Evolutionary conservation across 2,797 vertebrate species (phyloP).

Genomic region (Fistularia commersonii): DNA sequence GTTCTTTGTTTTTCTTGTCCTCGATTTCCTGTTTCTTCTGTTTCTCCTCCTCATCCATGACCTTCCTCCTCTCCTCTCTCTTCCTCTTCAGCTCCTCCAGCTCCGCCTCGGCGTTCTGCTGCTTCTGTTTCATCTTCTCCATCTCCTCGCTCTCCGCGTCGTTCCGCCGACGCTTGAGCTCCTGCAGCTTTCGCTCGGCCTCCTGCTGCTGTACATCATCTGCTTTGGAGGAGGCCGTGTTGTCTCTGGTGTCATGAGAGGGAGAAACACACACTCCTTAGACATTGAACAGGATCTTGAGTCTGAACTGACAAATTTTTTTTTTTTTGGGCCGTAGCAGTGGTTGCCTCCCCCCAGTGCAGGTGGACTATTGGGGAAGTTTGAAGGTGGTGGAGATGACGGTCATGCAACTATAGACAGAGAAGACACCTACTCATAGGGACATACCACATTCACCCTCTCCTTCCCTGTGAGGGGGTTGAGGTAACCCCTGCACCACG

Average conservation of each 20-base stretch:
- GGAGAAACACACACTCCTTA: not conserved
- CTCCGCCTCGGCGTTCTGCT: conserved; percentile 85
- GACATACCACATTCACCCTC: not conserved
- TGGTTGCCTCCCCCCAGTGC: too few species aligned
- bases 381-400: too few species aligned
- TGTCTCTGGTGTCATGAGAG: conserved; percentile 59
- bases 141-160: conserved; percentile 84
- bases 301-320: too few species aligned
- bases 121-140: conserved; percentile 91
- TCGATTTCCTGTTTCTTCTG: conserved; percentile 84
- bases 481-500: too few species aligned
- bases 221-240: conserved; percentile 37
- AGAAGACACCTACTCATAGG: not conserved
- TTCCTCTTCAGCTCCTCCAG: conserved; percentile 91
- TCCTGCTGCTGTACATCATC: conserved; percentile 72
- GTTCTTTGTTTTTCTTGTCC: conserved; percentile 86
- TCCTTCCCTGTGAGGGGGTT: too few species aligned
- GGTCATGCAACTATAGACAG: too few species aligned
- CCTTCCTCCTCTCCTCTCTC: conserved; percentile 89
- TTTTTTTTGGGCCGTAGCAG: too few species aligned
- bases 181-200: conserved; percentile 82
- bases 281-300: not conserved
- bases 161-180: conserved; percentile 81
- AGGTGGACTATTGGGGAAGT: too few species aligned
- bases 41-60: conserved; percentile 91